Evolutionary conservation across 2,797 vertebrate genomes (phyloP).

Genomic region (Phataginus tricuspis): DNA sequence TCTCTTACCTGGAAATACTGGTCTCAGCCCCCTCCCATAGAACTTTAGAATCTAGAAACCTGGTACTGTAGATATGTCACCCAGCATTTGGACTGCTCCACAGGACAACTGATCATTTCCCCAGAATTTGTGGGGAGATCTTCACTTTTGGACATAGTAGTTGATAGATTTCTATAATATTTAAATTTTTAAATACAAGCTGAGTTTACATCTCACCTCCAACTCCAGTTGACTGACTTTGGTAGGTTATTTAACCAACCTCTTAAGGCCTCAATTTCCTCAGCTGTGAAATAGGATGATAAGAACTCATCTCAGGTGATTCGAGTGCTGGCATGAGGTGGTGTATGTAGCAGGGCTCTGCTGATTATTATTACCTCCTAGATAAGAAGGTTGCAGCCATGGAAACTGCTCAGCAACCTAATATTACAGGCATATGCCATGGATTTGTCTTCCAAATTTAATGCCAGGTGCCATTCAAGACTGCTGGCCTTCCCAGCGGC

Average conservation of each 20-base stretch:
- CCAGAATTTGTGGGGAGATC: not conserved
- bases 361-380: not conserved
- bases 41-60: not conserved
- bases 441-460: slow-evolving; percentile 45
- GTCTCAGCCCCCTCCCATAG: not conserved
- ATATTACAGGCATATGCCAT: not conserved
- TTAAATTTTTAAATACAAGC: not conserved
- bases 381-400: slow-evolving; percentile 51
- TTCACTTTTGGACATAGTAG: not conserved
- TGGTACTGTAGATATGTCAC: not conserved
- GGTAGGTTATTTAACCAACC: not conserved
- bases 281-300: not conserved
- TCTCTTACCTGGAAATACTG: not conserved
- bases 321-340: not conserved
- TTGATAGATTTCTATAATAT: not conserved
- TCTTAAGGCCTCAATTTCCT: slow-evolving; percentile 15
- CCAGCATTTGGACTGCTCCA: not conserved
- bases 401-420: slow-evolving; percentile 25
- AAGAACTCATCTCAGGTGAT: fast-evolving
- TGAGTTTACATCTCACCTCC: not conserved
- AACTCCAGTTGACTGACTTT: slow-evolving; percentile 1
- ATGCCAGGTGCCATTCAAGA: slow-evolving; percentile 20
- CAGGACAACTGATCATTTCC: not conserved
- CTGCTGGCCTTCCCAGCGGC: not conserved
- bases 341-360: not conserved